phyloP scores from a whole-genome alignment of 2,113 vertebrate genomes.

The Ciconia boyciana region DNA sequence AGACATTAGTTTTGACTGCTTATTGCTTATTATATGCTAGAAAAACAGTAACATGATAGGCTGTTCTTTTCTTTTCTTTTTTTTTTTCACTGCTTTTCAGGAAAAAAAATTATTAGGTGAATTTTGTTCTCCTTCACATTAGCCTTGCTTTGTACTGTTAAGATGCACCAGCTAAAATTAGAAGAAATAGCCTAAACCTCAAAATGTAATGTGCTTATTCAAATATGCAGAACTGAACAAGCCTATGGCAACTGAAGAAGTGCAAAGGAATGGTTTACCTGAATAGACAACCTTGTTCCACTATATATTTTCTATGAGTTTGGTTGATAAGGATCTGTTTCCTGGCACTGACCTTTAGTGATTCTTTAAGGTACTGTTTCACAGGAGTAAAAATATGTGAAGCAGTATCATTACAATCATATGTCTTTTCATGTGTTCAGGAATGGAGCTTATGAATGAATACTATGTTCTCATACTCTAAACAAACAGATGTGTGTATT shows the following conservation, averaged over 20 bases:
- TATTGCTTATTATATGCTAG: background rate
- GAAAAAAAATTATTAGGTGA: background rate
- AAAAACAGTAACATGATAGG: background rate
- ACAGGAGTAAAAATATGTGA: background rate
- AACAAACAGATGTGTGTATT: background rate
- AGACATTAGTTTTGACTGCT: background rate
- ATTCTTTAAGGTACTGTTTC: background rate
- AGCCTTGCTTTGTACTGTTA: background rate
- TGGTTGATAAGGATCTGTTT: background rate
- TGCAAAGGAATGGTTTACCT: background rate
- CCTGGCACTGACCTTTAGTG: constrained; percentile 12
- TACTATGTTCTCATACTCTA: background rate
- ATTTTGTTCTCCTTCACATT: background rate
- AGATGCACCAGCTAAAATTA: background rate
- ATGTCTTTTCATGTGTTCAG: constrained; percentile 5
- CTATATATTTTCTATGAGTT: background rate
- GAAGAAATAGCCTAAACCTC: background rate
- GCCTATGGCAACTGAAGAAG: background rate
- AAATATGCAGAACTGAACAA: background rate
- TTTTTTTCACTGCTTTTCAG: background rate
- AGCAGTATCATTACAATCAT: background rate
- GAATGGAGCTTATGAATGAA: background rate
- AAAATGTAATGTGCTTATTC: background rate
- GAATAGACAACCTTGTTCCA: background rate
- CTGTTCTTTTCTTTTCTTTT: background rate